These are phyloP conservation scores for Laothoe populi DNA, from an alignment of 2,888 invertebrate species.

Conservation along the genomic window DNA sequence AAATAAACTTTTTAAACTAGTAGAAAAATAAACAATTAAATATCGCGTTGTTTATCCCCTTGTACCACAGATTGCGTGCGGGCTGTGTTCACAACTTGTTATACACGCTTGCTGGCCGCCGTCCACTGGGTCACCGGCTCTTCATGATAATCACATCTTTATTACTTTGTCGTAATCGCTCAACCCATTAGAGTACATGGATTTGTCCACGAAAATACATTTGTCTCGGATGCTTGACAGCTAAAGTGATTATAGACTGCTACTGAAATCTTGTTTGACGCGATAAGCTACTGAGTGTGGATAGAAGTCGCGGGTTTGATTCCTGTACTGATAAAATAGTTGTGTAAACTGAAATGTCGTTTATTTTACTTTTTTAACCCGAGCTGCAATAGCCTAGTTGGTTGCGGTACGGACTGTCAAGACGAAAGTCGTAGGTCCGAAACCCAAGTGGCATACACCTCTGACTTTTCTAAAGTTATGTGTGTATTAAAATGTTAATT, in stretches of 20 bases:
- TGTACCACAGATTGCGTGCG: constrained; percentile 12
- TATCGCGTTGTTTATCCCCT: constrained; percentile 1
- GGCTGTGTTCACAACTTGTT: background rate
- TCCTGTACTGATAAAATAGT: background rate
- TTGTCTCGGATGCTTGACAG: background rate
- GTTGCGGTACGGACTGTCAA: no score
- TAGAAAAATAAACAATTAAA: no score
- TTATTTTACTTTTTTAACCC: no score
- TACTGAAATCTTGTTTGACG: background rate
- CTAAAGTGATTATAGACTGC: background rate
- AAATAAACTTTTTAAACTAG: no score
- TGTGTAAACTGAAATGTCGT: no score
- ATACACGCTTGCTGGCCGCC: constrained; percentile 7
- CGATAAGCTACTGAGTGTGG: background rate
- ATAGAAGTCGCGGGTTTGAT: background rate
- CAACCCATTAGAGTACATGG: background rate
- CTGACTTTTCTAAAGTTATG: no score
- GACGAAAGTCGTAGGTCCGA: no score
- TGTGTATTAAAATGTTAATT: no score
- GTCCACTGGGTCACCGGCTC: constrained; percentile 16
- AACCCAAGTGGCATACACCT: no score
- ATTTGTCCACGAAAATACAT: constrained; percentile 14
- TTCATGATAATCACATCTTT: constrained; percentile 12
- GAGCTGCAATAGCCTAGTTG: no score
- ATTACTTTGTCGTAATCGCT: background rate